Base-by-base conservation (phyloP, 2,888 invertebrate species). In the Pegoplata infirma region DNA sequence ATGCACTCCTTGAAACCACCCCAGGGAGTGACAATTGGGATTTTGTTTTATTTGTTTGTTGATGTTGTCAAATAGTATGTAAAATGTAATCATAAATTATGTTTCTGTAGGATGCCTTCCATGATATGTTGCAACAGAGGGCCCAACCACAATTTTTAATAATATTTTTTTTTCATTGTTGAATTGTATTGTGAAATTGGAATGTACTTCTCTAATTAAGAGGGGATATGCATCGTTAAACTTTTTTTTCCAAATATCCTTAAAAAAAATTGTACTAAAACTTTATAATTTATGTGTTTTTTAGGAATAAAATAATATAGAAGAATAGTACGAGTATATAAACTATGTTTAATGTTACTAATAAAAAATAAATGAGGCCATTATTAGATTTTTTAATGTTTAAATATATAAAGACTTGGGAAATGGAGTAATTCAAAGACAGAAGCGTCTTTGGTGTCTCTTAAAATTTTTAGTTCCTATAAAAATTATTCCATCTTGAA, bases 11-110 rank as follows among this genome's bases (percentile, higher is more conserved):
- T 17, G 63, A 61, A 71, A 63, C 75, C 79, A 79, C 75, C 79
- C 79, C 46, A 61, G 71, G 71, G 75, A 79, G 79, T 79, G 79
- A 79, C 79, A 75, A 79, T 75, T 79, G 56, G 75, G 28, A 63
- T 56, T 75, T 46, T 36, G n/a, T 72, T 49, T 58, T 64, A 64
- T 64, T 63, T 72, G 36, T 61, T 63, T 49, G 63, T 63, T 47
- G 72, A 64, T 72, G 56, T 79, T 79, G 79, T 79, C 71, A 75
- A 71, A 75, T 56, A 75, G 71, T 67, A 71, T 79, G 74, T 79
- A 56, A 71, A 68, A 79, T 63, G 63, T 68, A 71, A 79, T 75
- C 79, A 79, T 79, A 79, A 79, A 79, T 79, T 72, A 79, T 71
- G 5, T 5, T 6, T 36, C 2, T 19, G n/a, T 21, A 40, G 36